Percentiles rank a stretch among this genome's conserved stretches.
These are phyloP conservation scores for Hylaeus volcanicus DNA, from an alignment of 1,140 invertebrate species.

Conservation along the genomic window DNA sequence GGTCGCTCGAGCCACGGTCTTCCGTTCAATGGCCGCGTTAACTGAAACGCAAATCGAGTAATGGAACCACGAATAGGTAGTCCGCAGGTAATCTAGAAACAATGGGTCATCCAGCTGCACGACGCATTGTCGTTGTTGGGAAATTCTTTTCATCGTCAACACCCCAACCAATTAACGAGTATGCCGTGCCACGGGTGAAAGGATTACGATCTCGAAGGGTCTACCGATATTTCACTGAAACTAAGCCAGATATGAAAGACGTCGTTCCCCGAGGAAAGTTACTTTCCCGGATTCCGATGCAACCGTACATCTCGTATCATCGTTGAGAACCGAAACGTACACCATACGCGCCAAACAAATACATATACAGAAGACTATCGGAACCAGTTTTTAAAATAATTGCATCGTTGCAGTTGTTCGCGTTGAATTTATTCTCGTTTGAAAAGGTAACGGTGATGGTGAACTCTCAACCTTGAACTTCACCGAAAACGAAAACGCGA, in stretches of 20 bases:
- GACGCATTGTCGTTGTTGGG: neutral
- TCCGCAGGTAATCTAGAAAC: neutral
- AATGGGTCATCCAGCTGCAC: neutral
- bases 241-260: neutral
- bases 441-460: neutral
- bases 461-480: constrained; percentile 20
- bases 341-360: neutral
- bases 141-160: neutral
- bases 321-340: neutral
- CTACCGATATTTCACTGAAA: constrained; percentile 3
- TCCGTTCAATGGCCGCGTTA: neutral
- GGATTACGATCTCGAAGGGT: neutral
- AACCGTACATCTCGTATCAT: constrained; percentile 2
- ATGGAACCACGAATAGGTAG: too few species aligned
- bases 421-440: too few species aligned
- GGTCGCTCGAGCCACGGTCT: neutral
- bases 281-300: constrained; percentile 1
- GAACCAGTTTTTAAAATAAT: too few species aligned
- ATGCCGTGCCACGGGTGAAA: too few species aligned
- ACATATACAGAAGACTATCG: too few species aligned
- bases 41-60: neutral
- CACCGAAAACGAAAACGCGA: neutral
- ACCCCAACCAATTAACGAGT: neutral
- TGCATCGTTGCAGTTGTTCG: too few species aligned
- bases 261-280: constrained; percentile 1